Conservation (phyloP, 1,140 invertebrate genomes). For the Drosophila orena region DNA sequence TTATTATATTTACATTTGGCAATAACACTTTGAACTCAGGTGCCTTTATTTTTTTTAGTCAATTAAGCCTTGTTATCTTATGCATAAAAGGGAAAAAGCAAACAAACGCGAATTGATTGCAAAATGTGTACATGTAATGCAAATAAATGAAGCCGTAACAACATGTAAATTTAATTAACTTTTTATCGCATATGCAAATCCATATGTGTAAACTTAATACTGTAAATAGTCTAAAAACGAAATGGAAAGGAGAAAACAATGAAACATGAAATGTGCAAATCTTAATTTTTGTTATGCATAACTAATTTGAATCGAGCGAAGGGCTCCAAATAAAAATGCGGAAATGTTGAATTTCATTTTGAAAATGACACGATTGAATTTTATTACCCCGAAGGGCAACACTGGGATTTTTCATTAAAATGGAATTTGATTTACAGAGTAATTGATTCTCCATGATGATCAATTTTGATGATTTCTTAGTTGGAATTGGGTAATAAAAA, state of each 20-base stretch:
- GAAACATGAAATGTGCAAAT: constrained; percentile 54
- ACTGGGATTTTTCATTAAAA: background rate
- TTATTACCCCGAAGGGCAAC: background rate
- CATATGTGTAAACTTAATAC: constrained; percentile 33
- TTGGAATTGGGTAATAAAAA: too few relatives aligned
- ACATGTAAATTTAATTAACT: constrained; percentile 62
- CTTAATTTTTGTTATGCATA: constrained; percentile 51
- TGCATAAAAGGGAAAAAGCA: constrained; percentile 64
- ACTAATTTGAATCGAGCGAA: constrained; percentile 38
- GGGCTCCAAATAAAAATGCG: constrained; percentile 42
- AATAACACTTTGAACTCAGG: constrained; percentile 82
- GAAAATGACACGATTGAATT: constrained; percentile 24
- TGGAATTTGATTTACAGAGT: background rate
- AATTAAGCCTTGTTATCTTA: constrained; percentile 83
- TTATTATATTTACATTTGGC: constrained; percentile 59
- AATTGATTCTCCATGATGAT: background rate
- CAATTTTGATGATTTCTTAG: background rate
- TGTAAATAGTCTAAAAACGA: constrained; percentile 35
- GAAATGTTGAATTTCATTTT: constrained; percentile 55
- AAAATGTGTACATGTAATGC: constrained; percentile 17
- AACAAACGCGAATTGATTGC: constrained; percentile 16
- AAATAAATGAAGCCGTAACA: constrained; percentile 41
- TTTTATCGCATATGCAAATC: constrained; percentile 51
- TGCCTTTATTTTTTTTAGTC: constrained; percentile 80
- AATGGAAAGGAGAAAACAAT: constrained; percentile 32